A percentile compares a stretch with the other conserved stretches of the same genome.
phyloP scores from a whole-genome alignment of 2,888 invertebrate species.

The Glyphotaelius pellucidus region DNA sequence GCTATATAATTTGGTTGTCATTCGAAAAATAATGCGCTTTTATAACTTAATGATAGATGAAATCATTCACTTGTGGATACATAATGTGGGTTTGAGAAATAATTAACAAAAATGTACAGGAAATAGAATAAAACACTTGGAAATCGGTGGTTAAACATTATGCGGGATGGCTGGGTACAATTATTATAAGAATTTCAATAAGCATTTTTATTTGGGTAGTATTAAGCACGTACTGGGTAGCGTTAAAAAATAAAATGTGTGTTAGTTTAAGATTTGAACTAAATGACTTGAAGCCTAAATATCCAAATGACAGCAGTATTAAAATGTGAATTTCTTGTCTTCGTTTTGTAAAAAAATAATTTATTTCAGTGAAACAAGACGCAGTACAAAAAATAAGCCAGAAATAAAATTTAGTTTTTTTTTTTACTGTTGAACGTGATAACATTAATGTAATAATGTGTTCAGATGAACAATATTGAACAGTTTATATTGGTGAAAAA shows the following conservation, averaged over 20 bases:
- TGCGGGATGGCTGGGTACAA: background rate
- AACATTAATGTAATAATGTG: background rate
- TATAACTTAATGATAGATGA: background rate
- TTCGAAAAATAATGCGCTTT: background rate
- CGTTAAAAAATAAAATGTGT: background rate
- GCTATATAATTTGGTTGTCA: background rate
- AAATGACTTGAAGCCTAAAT: background rate
- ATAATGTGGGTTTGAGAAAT: background rate
- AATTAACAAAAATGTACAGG: background rate
- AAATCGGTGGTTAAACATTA: background rate
- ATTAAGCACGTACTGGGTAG: too few relatives aligned
- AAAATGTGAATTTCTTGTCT: background rate
- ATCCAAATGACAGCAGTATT: background rate
- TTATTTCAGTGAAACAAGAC: background rate
- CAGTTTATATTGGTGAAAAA: too few relatives aligned
- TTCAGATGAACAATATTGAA: background rate
- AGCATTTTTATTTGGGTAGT: background rate
- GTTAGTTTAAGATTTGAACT: background rate
- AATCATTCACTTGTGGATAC: background rate
- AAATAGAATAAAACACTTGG: background rate
- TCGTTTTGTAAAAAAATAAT: background rate
- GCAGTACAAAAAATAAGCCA: background rate
- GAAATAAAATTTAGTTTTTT: background rate
- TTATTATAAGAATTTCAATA: background rate
- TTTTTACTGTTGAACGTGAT: background rate